Percentiles rank a stretch among this genome's conserved stretches.
phyloP scores from a whole-genome alignment of 2,113 vertebrate genomes.

The Ursus arctos region DNA sequence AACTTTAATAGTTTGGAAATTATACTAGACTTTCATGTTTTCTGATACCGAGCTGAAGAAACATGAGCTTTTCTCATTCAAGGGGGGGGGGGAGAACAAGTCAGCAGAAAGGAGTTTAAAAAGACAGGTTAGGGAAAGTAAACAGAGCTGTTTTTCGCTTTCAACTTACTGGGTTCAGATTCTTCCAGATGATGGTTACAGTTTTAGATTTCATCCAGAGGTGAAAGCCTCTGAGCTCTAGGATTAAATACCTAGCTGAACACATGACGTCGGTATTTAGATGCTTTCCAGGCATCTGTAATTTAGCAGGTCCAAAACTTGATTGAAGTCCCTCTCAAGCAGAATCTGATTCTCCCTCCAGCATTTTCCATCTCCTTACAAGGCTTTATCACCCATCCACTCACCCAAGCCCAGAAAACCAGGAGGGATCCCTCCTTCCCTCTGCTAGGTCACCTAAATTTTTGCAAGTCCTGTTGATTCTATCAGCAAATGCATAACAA shows the following conservation, averaged over 20 bases:
- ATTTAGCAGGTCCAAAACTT: neutral
- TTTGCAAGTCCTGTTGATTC: neutral
- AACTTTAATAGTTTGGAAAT: neutral
- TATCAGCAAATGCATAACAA: neutral
- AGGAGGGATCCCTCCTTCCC: neutral
- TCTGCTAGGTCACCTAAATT: neutral
- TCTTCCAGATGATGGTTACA: neutral
- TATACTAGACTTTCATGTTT: neutral
- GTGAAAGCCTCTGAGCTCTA: neutral
- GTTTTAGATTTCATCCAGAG: neutral
- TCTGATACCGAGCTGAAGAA: neutral
- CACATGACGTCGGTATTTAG: neutral
- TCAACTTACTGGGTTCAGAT: neutral
- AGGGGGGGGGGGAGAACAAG: neutral
- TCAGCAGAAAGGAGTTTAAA: neutral
- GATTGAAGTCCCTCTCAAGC: neutral
- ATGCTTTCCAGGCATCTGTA: neutral
- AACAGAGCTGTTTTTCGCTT: neutral
- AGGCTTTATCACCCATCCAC: too few species aligned
- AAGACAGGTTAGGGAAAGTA: neutral
- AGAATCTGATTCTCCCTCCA: neutral
- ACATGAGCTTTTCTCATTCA: neutral
- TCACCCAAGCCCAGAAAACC: neutral
- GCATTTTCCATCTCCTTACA: neutral
- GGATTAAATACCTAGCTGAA: neutral